These are phyloP conservation scores for Phymorhynchus buccinoides DNA, from an alignment of 1,140 invertebrate genomes.

Conservation along the genomic window DNA sequence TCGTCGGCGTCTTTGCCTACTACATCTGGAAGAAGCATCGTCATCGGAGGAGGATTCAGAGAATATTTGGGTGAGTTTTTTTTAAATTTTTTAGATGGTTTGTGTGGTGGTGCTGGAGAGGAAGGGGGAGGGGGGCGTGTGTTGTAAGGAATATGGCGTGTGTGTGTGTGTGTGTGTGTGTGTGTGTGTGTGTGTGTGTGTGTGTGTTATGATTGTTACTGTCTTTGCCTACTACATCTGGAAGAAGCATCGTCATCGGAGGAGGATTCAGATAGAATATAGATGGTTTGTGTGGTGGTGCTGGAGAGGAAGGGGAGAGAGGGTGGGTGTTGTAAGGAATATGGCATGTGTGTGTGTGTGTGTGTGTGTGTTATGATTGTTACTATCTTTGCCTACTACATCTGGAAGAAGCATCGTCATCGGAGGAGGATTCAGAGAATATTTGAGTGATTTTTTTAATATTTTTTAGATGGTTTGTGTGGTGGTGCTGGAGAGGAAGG, in stretches of 20 bases:
- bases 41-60: not conserved
- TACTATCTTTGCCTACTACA: not conserved
- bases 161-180: constrained; percentile 16
- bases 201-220: not conserved
- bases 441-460: not conserved
- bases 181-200: not conserved
- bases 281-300: too few relatives aligned
- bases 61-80: not conserved
- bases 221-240: not conserved
- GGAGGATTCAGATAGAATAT: not conserved
- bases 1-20: not conserved
- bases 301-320: too few relatives aligned
- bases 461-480: too few relatives aligned
- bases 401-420: not conserved
- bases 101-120: not conserved
- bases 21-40: constrained; percentile 11
- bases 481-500: too few relatives aligned
- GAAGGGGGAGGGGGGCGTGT: too few relatives aligned
- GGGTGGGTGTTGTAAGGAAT: too few relatives aligned
- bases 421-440: not conserved
- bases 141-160: not conserved
- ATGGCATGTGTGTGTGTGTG: too few relatives aligned
- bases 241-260: constrained; percentile 5
- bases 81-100: not conserved
- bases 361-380: not conserved